Conservation (phyloP, 2,113 vertebrate species). For the Cyrtonyx montezumae region DNA sequence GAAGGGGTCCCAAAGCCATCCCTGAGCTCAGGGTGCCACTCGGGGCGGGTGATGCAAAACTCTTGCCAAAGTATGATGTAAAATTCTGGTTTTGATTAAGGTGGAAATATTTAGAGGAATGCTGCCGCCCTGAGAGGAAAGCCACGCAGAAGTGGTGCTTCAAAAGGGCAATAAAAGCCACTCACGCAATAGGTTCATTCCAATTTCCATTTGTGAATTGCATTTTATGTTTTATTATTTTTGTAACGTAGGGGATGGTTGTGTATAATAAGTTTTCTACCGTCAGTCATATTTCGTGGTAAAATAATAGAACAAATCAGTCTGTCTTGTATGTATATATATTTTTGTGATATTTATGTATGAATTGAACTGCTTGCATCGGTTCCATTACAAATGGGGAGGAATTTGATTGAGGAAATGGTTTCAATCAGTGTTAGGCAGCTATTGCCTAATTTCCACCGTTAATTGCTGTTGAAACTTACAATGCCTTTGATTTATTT, state of each 20-base stretch:
- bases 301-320: slow-evolving; percentile 44
- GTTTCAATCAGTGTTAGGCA: slow-evolving; percentile 4
- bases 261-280: slow-evolving; percentile 58
- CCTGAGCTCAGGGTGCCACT: not conserved
- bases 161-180: slow-evolving; percentile 47
- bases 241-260: slow-evolving; percentile 60
- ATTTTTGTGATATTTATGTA: slow-evolving; percentile 42
- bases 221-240: slow-evolving; percentile 65
- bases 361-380: not conserved
- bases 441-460: not conserved
- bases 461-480: slow-evolving; percentile 30
- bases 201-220: slow-evolving; percentile 56
- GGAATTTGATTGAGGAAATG: not conserved
- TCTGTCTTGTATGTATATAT: not conserved
- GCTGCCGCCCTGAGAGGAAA: slow-evolving; percentile 11
- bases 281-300: slow-evolving; percentile 44
- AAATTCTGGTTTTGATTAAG: slow-evolving; percentile 35
- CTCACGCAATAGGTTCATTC: slow-evolving; percentile 56
- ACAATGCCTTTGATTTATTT: not conserved
- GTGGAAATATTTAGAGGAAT: slow-evolving; percentile 37
- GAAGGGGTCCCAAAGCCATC: not conserved
- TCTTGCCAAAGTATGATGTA: not conserved
- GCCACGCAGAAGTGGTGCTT: not conserved
- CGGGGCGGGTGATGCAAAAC: not conserved
- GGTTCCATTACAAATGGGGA: not conserved